phyloP scores from a whole-genome alignment of 2,888 invertebrate species.

The Laspeyria flexula region DNA sequence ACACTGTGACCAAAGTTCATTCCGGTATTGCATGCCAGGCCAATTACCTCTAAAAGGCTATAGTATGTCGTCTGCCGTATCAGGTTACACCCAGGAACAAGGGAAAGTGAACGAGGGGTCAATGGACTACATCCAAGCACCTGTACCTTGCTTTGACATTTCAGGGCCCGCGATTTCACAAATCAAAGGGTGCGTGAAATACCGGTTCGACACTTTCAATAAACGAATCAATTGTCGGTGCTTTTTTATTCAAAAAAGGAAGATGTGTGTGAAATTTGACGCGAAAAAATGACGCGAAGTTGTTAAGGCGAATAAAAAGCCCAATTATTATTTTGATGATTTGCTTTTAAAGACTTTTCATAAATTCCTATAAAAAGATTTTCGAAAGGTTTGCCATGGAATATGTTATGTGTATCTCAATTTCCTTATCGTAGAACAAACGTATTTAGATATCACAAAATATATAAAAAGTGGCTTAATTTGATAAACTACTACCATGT shows the following conservation, averaged over 20 bases:
- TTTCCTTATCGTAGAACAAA: too few species aligned
- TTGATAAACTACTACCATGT: too few species aligned
- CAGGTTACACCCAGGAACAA: conserved; percentile 53
- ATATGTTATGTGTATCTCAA: too few species aligned
- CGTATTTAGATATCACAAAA: too few species aligned
- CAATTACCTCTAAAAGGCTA: conserved; percentile 63
- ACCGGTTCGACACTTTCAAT: conserved; percentile 19
- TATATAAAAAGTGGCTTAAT: too few species aligned
- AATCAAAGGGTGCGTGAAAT: conserved; percentile 25
- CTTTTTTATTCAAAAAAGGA: neutral
- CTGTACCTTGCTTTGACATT: conserved; percentile 32
- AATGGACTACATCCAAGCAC: conserved; percentile 20
- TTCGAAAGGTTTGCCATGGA: too few species aligned
- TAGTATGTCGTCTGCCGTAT: conserved; percentile 51
- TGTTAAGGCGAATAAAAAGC: too few species aligned
- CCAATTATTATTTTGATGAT: too few species aligned
- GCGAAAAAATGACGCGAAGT: too few species aligned
- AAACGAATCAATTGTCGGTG: neutral
- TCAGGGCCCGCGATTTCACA: conserved; percentile 38
- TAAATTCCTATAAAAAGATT: too few species aligned
- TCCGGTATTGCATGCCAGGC: conserved; percentile 26
- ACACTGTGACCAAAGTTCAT: conserved; percentile 3
- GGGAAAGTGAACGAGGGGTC: conserved; percentile 60
- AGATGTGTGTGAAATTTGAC: too few species aligned
- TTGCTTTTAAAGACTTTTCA: too few species aligned